Evolutionary conservation across 23 tunicate species (phyloP), one percentile per base, ranked within the genome.

Genomic region (Ascidia mentula): DNA sequence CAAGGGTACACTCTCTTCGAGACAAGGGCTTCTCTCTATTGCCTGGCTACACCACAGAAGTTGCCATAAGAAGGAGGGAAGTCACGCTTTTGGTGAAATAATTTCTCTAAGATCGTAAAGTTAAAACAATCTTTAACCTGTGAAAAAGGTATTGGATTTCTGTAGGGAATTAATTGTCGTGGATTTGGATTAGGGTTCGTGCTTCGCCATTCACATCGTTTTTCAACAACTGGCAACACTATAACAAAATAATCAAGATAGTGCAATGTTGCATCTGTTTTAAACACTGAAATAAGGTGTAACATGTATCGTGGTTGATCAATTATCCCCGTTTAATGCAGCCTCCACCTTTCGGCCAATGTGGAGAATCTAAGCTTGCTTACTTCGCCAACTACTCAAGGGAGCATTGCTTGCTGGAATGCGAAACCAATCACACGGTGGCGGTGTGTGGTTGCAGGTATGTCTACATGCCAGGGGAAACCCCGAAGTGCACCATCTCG

Each of bases 311-410:
- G n/a, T n/a, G n/a, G n/a, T n/a, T n/a, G n/a, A n/a, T n/a, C n/a
- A n/a, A n/a, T n/a, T n/a, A n/a, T n/a, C n/a, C 18, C 18, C 18
- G 17, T 45, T 45, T 15, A 15, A 74, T 59, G n/a, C 77, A 84
- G 88, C 70, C 76, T 34, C 82, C 82, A 20, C 88, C 88, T n/a
- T 59, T 77, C 74, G 88, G 88, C 12, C 76, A 76, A 39, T 84
- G 88, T 69, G 88, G 88, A 40, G 37, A 31, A 31, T 36, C 69
- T n/a, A 24, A 65, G 9, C 82, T 84, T 18, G 3, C 28, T 7
- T 77, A 46, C 69, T 77, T 37, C 37, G 65, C 28, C 8, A 34
- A n/a, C n/a, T 84, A 84, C 76, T 38, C 88, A 3, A 34, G 69
- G 34, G 77, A 38, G 24, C 38, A 80, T 15, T 84, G 88, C 38